Evolutionary conservation across 2,888 invertebrate species (phyloP).

Genomic region (Euclidia mi): DNA sequence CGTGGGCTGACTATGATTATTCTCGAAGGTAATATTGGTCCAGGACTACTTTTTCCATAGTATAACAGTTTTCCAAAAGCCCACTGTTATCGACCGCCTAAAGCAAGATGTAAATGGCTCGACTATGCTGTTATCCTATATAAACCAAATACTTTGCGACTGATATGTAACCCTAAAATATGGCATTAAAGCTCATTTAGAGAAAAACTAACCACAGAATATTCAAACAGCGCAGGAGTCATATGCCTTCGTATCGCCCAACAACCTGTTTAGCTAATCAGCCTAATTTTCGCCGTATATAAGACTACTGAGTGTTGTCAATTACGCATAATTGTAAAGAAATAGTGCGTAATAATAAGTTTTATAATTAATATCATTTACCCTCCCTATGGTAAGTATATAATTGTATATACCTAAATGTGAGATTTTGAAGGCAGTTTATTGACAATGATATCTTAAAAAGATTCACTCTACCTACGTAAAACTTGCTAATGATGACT

Average conservation of each 20-base stretch:
- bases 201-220: no score
- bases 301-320: conserved; percentile 30
- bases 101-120: no score
- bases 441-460: conserved; percentile 35
- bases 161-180: no score
- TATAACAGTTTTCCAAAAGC: no score
- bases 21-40: no score
- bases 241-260: not conserved
- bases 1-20: no score
- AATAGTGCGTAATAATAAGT: conserved; percentile 25
- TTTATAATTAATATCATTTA: conserved; percentile 42
- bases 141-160: no score
- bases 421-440: conserved; percentile 39
- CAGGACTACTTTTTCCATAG: no score
- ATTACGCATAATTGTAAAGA: conserved; percentile 29
- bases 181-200: no score
- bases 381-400: conserved; percentile 35
- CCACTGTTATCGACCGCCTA: no score
- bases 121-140: no score
- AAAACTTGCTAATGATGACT: conserved; percentile 17
- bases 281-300: conserved; percentile 7
- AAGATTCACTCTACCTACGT: conserved; percentile 16
- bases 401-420: conserved; percentile 43
- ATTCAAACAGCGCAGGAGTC: not conserved
- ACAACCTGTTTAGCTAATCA: conserved; percentile 3